Percentiles rank a stretch among this genome's conserved stretches.
These are phyloP conservation scores for Peromyscus leucopus DNA, from an alignment of 2,113 vertebrate species.

Conservation along the genomic window DNA sequence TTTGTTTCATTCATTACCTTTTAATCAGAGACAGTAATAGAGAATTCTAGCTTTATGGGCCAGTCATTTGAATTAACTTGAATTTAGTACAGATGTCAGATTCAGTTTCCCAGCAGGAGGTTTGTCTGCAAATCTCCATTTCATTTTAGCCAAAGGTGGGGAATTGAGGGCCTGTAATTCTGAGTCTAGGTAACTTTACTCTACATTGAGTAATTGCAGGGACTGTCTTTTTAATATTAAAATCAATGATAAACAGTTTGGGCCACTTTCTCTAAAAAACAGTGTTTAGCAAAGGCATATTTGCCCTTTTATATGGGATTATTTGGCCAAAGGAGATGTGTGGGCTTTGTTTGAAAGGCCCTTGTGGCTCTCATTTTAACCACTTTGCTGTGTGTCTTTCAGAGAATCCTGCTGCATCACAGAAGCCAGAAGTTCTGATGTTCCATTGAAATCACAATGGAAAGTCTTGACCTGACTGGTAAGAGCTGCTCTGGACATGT, in stretches of 20 bases:
- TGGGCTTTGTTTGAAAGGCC: conserved; percentile 46
- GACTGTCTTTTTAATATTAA: conserved; percentile 49
- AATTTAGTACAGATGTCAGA: conserved; percentile 7
- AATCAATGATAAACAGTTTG: background rate
- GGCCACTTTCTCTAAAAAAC: background rate
- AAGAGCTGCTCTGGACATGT: conserved; percentile 67
- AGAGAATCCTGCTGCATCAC: conserved; percentile 80
- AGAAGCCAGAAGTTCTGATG: conserved; percentile 78
- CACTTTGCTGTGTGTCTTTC: conserved; percentile 62
- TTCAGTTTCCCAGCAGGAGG: background rate
- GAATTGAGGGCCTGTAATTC: background rate
- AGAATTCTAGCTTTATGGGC: background rate
- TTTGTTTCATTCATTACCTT: background rate
- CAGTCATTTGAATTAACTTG: conserved; percentile 57
- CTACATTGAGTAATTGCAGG: conserved; percentile 21
- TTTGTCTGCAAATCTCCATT: conserved; percentile 27
- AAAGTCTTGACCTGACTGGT: conserved; percentile 80
- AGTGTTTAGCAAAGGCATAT: background rate
- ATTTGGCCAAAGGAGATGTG: conserved; percentile 44
- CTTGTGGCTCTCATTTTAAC: conserved; percentile 51
- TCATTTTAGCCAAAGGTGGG: conserved; percentile 36
- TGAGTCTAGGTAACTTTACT: conserved; percentile 42
- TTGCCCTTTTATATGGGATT: conserved; percentile 33
- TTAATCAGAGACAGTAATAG: conserved; percentile 21
- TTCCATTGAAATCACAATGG: conserved; percentile 82